A percentile compares a stretch with the other conserved stretches of the same genome.
These are phyloP conservation scores for Chinchilla lanigera DNA, from an alignment of 2,113 vertebrate species.

Conservation along the genomic window DNA sequence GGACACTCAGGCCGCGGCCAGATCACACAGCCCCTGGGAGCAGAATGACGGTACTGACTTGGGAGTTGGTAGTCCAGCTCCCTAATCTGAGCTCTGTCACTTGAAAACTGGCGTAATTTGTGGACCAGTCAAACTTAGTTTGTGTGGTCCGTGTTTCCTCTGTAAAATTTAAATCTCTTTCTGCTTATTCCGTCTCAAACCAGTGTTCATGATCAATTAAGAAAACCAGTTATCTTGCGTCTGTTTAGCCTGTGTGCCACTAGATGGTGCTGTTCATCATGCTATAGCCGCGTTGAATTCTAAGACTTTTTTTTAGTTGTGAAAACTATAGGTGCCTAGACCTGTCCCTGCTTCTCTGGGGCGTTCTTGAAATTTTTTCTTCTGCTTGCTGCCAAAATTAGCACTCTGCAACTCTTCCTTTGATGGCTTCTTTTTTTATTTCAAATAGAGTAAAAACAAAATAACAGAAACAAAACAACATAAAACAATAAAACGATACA, in stretches of 20 bases:
- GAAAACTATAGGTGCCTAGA: rapidly evolving
- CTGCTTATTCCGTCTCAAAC: not conserved
- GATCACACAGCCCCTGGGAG: rapidly evolving
- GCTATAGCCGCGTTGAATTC: rapidly evolving
- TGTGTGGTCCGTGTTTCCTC: not conserved
- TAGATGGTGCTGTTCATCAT: slow-evolving; percentile 17
- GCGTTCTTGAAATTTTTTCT: not conserved
- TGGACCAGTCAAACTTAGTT: not conserved
- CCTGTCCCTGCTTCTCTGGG: not conserved
- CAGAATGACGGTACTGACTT: not conserved
- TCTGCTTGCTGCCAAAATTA: not conserved
- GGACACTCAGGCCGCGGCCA: not conserved
- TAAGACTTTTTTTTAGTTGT: rapidly evolving
- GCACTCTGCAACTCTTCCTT: not conserved
- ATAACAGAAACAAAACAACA: too few relatives aligned
- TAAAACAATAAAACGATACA: too few relatives aligned
- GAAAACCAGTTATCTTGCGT: rapidly evolving
- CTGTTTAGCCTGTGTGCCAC: rapidly evolving
- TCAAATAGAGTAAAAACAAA: too few relatives aligned
- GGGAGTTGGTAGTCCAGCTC: not conserved
- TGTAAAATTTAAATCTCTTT: not conserved
- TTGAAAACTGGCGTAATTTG: not conserved
- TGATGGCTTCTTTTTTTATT: too few relatives aligned
- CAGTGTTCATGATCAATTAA: not conserved
- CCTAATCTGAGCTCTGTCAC: not conserved